phyloP scores from a whole-genome alignment of 92 coral and sea anemone species.

The Phenganax subtilis region DNA sequence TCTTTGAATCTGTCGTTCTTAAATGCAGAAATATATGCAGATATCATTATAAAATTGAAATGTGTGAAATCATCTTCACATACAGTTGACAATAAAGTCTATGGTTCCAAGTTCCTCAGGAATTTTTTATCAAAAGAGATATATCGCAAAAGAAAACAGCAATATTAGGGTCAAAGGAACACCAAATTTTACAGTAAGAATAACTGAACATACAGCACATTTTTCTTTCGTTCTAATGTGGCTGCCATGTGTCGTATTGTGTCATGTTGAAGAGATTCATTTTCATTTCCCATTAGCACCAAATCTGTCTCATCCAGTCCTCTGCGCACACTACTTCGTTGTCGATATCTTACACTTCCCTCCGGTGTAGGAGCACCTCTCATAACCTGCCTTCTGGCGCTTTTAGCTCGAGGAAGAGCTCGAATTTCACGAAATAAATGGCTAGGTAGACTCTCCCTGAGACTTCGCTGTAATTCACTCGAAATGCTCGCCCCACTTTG shows the following conservation, averaged over 20 bases:
- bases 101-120: too few species aligned
- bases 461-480: constrained; percentile 20
- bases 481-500: constrained; percentile 5
- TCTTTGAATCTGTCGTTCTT: too few species aligned
- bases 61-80: too few species aligned
- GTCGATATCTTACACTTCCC: constrained; percentile 60
- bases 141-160: too few species aligned
- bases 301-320: constrained; percentile 28
- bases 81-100: too few species aligned
- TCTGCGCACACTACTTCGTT: constrained; percentile 11
- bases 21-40: too few species aligned
- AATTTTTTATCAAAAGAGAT: too few species aligned
- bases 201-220: constrained; percentile 49
- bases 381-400: background rate
- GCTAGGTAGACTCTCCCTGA: constrained; percentile 69
- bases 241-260: constrained; percentile 81
- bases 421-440: constrained; percentile 62
- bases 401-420: constrained; percentile 73
- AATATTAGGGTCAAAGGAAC: too few species aligned
- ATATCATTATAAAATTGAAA: too few species aligned
- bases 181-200: too few species aligned
- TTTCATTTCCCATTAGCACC: background rate
- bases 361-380: constrained; percentile 46
- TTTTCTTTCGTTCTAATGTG: constrained; percentile 70
- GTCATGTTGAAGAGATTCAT: constrained; percentile 48